phyloP scores from a whole-genome alignment of 2,113 vertebrate genomes.

The Halichoeres trimaculatus region DNA sequence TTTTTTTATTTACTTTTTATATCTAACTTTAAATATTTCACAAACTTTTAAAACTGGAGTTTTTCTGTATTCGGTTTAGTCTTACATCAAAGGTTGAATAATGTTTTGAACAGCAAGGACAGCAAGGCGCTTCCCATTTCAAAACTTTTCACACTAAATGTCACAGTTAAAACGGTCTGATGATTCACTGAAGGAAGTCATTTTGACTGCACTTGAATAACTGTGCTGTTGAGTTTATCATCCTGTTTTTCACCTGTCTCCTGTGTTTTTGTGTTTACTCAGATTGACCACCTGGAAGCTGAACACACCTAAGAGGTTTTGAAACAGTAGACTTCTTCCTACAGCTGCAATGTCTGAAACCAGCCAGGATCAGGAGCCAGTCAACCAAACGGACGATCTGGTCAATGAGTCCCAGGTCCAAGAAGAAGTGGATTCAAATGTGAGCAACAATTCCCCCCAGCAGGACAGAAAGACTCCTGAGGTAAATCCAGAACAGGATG shows the following conservation, averaged over 20 bases:
- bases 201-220: too few relatives aligned
- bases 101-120: neutral
- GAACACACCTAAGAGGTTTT: constrained; percentile 36
- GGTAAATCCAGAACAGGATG: constrained; percentile 59
- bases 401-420: constrained; percentile 38
- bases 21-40: neutral
- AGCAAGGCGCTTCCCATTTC: constrained; percentile 26
- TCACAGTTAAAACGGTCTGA: constrained; percentile 17
- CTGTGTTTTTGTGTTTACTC: constrained; percentile 37
- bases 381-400: constrained; percentile 34
- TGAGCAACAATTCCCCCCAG: constrained; percentile 9
- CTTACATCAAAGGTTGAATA: neutral
- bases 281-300: constrained; percentile 47
- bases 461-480: constrained; percentile 44
- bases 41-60: neutral
- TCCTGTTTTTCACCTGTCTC: constrained; percentile 10
- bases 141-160: constrained; percentile 12
- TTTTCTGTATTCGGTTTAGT: neutral
- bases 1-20: neutral
- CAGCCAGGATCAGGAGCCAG: constrained; percentile 45
- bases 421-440: constrained; percentile 3
- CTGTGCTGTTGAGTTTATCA: constrained; percentile 44
- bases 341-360: constrained; percentile 60
- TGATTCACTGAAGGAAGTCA: constrained; percentile 6
- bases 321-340: constrained; percentile 47